Conservation (phyloP, 2,888 invertebrate species). For the Byasa hedistus region DNA sequence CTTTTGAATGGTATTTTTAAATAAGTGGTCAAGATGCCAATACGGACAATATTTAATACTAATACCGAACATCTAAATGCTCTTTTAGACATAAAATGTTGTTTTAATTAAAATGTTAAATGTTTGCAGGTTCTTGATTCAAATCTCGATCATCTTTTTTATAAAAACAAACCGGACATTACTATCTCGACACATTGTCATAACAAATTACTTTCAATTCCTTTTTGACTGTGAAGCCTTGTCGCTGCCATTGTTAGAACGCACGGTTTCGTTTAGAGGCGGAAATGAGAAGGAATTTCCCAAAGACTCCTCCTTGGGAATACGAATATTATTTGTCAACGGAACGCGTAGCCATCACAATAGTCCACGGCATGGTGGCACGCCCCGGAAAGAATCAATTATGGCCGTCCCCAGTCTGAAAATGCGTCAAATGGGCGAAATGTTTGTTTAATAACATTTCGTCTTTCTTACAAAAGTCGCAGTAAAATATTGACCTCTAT, state of each 20-base stretch:
- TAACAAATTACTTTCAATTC: conserved; percentile 64
- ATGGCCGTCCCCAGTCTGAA: conserved; percentile 63
- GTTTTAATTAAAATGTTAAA: background rate
- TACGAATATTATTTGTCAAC: conserved; percentile 70
- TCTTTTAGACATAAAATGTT: background rate
- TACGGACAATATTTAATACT: background rate
- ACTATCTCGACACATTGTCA: conserved; percentile 63
- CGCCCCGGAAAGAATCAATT: conserved; percentile 80
- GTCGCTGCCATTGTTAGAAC: conserved; percentile 61
- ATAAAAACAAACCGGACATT: conserved; percentile 21
- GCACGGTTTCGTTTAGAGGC: conserved; percentile 67
- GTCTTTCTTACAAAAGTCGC: conserved; percentile 67
- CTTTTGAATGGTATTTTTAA: too few species aligned
- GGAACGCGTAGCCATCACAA: conserved; percentile 55
- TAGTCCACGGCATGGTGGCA: conserved; percentile 52
- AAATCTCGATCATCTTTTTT: background rate
- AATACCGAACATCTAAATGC: background rate
- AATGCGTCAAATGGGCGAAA: conserved; percentile 76
- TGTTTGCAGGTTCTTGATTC: background rate
- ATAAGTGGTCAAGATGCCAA: too few species aligned
- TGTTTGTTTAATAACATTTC: conserved; percentile 80
- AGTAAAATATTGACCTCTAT: conserved; percentile 68
- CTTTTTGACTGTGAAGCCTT: conserved; percentile 66
- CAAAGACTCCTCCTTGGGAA: conserved; percentile 60
- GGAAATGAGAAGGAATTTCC: conserved; percentile 75